Evolutionary conservation across 1,140 invertebrate species (phyloP).

Genomic region (Cotesia glomerata): DNA sequence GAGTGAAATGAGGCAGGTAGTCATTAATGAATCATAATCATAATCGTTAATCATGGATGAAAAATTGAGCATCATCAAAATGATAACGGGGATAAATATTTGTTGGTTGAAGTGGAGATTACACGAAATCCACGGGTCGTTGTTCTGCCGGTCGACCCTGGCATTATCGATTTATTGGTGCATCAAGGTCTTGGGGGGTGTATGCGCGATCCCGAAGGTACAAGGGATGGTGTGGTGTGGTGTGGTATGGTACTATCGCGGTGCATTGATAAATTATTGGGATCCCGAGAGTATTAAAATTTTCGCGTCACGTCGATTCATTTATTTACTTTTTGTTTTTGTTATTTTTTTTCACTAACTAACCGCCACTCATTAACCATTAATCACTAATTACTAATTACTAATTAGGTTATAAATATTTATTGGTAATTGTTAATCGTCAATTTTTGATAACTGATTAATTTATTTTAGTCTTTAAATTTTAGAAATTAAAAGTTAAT

Average conservation of each 20-base stretch:
- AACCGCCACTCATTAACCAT: no score
- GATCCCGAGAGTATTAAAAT: slow-evolving; percentile 11
- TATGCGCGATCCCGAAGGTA: slow-evolving; percentile 14
- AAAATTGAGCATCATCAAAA: slow-evolving; percentile 2
- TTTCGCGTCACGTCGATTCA: background rate
- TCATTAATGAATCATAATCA: background rate
- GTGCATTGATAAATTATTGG: slow-evolving; percentile 28
- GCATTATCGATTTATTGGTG: slow-evolving; percentile 34
- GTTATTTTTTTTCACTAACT: no score
- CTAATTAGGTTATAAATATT: no score
- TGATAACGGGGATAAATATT: background rate
- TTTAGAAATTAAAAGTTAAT: no score
- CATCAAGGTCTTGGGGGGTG: slow-evolving; percentile 21
- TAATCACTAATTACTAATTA: no score
- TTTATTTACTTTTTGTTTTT: no score
- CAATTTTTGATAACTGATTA: no score
- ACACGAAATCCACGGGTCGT: background rate
- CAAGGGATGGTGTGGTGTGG: no score
- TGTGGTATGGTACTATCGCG: no score
- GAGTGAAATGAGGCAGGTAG: no score
- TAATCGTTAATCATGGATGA: background rate
- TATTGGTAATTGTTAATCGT: no score
- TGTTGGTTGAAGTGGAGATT: background rate
- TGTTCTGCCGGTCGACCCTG: slow-evolving; percentile 26
- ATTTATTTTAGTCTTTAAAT: no score